These are phyloP conservation scores for Ochropacha duplaris DNA, from an alignment of 2,888 invertebrate species.

Conservation along the genomic window DNA sequence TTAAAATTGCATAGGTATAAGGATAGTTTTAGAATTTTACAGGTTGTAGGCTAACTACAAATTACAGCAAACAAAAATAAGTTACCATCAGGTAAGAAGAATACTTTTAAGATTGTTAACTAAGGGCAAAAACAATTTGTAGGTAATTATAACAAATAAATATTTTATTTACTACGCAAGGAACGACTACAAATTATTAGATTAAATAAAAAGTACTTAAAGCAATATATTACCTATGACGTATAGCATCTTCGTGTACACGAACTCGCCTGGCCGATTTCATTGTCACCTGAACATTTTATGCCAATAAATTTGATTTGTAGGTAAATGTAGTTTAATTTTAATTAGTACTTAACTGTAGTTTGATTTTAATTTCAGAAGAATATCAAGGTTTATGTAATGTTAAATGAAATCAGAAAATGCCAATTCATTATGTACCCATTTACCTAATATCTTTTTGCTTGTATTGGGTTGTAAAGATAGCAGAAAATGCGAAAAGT, in stretches of 20 bases:
- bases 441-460: too few relatives aligned
- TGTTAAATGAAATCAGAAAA: too few relatives aligned
- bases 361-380: neutral
- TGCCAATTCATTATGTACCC: too few relatives aligned
- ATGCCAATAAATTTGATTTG: constrained; percentile 63
- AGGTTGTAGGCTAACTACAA: constrained; percentile 28
- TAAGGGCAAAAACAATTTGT: constrained; percentile 28
- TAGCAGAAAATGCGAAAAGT: too few relatives aligned
- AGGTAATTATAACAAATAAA: constrained; percentile 36
- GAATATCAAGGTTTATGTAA: too few relatives aligned
- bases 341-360: neutral
- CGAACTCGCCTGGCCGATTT: constrained; percentile 81
- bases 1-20: constrained; percentile 3
- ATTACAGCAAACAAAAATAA: constrained; percentile 33
- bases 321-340: neutral
- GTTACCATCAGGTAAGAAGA: constrained; percentile 20
- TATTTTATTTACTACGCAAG: constrained; percentile 52
- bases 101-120: constrained; percentile 21
- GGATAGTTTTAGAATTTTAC: too few relatives aligned
- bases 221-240: constrained; percentile 78
- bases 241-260: constrained; percentile 81
- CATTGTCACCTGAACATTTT: constrained; percentile 82
- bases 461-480: too few relatives aligned
- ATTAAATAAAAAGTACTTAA: constrained; percentile 55
- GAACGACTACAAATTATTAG: constrained; percentile 45